phyloP scores from a whole-genome alignment of 2,888 invertebrate species.

The Mycalesis mineus region DNA sequence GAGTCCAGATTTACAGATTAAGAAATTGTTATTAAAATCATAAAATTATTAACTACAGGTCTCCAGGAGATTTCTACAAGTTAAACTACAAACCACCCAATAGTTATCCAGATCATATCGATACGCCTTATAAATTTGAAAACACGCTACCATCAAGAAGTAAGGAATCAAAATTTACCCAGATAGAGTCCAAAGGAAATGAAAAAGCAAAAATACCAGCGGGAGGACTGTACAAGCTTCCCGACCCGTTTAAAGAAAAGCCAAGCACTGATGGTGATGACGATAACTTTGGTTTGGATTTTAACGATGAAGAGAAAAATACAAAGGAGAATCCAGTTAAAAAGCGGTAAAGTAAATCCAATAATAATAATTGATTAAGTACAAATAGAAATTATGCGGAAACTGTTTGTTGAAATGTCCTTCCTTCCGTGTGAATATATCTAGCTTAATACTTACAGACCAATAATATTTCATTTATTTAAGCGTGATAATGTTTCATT shows the following conservation, averaged over 20 bases:
- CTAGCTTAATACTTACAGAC: too few species aligned
- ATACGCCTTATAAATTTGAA: slow-evolving; percentile 52
- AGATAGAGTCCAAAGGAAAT: slow-evolving; percentile 52
- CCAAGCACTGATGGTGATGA: slow-evolving; percentile 35
- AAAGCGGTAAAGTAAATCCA: slow-evolving; percentile 43
- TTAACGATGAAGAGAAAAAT: slow-evolving; percentile 24
- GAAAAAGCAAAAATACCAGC: slow-evolving; percentile 47
- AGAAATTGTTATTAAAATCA: not conserved
- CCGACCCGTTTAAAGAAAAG: slow-evolving; percentile 51
- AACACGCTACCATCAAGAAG: slow-evolving; percentile 38
- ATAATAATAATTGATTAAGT: too few species aligned
- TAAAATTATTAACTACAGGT: slow-evolving; percentile 35
- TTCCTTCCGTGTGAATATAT: too few species aligned
- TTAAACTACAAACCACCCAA: slow-evolving; percentile 41
- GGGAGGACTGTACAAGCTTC: slow-evolving; percentile 57
- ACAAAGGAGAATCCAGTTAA: slow-evolving; percentile 21
- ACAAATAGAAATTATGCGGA: too few species aligned
- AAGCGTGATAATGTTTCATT: too few species aligned
- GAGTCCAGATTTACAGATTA: too few species aligned
- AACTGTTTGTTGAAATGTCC: too few species aligned
- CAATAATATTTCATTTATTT: too few species aligned
- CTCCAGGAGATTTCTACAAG: slow-evolving; percentile 41
- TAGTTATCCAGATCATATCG: slow-evolving; percentile 26
- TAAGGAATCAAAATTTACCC: slow-evolving; percentile 40
- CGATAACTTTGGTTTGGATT: slow-evolving; percentile 20